These are phyloP conservation scores for Agrotis ipsilon DNA, from an alignment of 2,888 invertebrate species.

Conservation along the genomic window DNA sequence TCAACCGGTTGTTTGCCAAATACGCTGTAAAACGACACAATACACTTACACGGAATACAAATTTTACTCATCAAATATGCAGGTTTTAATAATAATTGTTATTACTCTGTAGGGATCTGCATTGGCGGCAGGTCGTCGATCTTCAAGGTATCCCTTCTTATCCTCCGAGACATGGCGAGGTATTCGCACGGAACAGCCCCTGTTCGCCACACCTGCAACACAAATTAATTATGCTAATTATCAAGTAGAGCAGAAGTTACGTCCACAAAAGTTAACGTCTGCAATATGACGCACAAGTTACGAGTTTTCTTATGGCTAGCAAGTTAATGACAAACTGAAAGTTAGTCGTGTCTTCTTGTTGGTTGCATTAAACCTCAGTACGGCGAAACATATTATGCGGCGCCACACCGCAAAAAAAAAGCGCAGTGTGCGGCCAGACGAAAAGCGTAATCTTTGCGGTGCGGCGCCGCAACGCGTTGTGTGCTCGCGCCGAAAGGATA, in stretches of 20 bases:
- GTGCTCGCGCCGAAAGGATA: background rate
- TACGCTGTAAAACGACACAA: constrained; percentile 1
- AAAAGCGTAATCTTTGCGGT: no score
- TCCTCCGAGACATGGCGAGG: constrained; percentile 98
- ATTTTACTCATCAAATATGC: constrained; percentile 94
- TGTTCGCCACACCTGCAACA: constrained; percentile 96
- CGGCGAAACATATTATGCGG: no score
- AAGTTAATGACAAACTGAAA: constrained; percentile 11
- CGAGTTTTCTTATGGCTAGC: background rate
- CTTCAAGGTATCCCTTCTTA: constrained; percentile 98
- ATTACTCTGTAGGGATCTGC: constrained; percentile 97
- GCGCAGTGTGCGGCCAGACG: no score
- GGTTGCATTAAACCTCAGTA: background rate
- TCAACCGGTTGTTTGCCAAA: background rate
- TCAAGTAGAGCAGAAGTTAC: constrained; percentile 14
- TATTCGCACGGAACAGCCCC: constrained; percentile 97
- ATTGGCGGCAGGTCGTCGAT: constrained; percentile 97
- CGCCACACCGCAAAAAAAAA: no score
- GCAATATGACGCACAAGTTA: background rate
- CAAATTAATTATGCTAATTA: constrained; percentile 35
- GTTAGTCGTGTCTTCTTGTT: constrained; percentile 3
- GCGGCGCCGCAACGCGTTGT: no score
- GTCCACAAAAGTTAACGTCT: constrained; percentile 10
- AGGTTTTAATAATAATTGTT: constrained; percentile 95
- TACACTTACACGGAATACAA: background rate